Base-by-base conservation (phyloP, 2,888 invertebrate species). In the Drosophila nigricruria region DNA sequence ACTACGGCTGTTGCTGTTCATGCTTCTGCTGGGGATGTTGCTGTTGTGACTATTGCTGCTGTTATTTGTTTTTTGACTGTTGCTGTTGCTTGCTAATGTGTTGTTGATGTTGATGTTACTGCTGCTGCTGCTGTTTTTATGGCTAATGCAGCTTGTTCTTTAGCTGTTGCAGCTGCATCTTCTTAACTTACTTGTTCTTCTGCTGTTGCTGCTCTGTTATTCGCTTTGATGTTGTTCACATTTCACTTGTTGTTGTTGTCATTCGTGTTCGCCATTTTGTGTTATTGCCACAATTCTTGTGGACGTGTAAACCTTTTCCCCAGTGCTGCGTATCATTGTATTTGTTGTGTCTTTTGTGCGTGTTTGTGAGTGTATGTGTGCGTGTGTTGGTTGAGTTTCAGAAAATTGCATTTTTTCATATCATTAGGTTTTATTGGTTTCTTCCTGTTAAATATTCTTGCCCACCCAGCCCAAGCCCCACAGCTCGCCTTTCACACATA, bases 401-500 rank as follows among this genome's bases (percentile, higher is more conserved):
- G 87, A 88, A 91, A 89, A 89, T 91, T 91, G 91, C 88, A 90
- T 90, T 89, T 90, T 91, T 91, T 91, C 91, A 91, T 92, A 91
- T 91, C 91, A 92, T 91, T 91, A 91, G 91, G 92, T 91, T 91
- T 91, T 91, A 91, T 91, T 91, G 91, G 92, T 89, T 90, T 91
- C 90, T 91, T 91, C 90, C 90, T 91, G 91, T 89, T 91, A 87
- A 87, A 87, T 89, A 88, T 87, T 81, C 72, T 61, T 77, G 65
- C 76, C 76, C 62, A 52, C n/a, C 42, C 36, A 53, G 38, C 36
- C 36, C 36, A 23, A 9, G 30, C n/a, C 25, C 14, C 53, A 23
- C 36, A 23, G 25, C 53, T 27, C 23, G 16, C 23, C 36, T 1
- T 20, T 49, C 20, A 27, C 79, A 79, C 76, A 77, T 52, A 75